Base-by-base conservation (phyloP, 1,140 invertebrate genomes). In the Babylonia areolata region DNA sequence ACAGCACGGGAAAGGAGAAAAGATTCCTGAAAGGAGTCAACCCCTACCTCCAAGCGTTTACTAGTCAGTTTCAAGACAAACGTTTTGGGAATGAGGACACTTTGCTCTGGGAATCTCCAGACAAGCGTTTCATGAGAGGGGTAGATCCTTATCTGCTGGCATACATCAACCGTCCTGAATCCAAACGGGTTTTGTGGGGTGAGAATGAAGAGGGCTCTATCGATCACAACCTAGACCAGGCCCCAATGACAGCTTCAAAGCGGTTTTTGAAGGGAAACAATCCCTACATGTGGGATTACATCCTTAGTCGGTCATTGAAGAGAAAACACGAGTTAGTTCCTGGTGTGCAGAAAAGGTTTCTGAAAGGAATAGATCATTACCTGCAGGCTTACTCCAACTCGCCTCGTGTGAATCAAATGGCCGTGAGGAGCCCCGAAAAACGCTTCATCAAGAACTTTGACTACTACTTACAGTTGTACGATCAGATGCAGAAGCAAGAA, bases 1-100 rank as follows among this genome's bases (percentile, higher is more conserved):
- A 77, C 35, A 31, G 37, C 75, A 37, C 35, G 9, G 15, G 2
- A 5, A 39, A 31, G 5, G 20, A 54, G 28, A 80, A 80, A 28
- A n/a, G 78, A 20, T 80, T 80, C 31, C 15, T 80, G 42, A 80
- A 80, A 54, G 78, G 78, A 51, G 33, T 80, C 3, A 80, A 80
- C 78, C 78, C 78, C 2, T 80, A 80, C 78, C 23, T 80, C 12
- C 40, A 31, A 23, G 28, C 23, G 20, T 80, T 46, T 39, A 31
- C 78, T 5, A 80, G 39, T 28, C 46, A 12, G 28, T 12, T n/a
- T 2, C 42, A 51, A 31, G 42, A 80, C 78, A 80, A 80, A 35
- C 40, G 78, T n/a, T 54, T 46, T 39, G 78, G 78, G 33, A n/a
- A 31, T 33, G 40, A 51, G 2, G n/a, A 80, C n/a, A 37, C 40